Evolutionary conservation across 1,140 invertebrate genomes (phyloP).

Genomic region (Procambarus virginalis): DNA sequence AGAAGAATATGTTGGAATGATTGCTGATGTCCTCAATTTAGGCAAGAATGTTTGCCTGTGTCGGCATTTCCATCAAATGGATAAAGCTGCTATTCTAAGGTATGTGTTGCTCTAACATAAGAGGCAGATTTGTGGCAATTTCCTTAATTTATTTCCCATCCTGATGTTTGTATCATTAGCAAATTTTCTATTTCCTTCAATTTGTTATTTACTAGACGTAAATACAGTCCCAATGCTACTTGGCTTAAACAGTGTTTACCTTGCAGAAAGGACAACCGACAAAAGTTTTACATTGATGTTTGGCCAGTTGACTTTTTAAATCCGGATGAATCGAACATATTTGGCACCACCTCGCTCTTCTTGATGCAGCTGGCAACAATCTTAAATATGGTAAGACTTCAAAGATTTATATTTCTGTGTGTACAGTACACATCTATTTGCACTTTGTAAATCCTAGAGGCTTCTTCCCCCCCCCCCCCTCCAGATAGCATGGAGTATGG

Average conservation of each 20-base stretch:
- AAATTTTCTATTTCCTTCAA: too few relatives aligned
- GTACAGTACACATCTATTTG: too few relatives aligned
- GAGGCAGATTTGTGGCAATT: too few relatives aligned
- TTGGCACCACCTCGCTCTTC: constrained; percentile 92
- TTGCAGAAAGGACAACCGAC: constrained; percentile 73
- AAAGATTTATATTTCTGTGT: background rate
- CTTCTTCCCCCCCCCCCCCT: too few relatives aligned
- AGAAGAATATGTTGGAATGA: constrained; percentile 90
- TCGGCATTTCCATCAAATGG: constrained; percentile 89
- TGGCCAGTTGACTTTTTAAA: constrained; percentile 95
- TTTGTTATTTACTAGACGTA: too few relatives aligned
- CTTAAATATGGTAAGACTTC: constrained; percentile 86
- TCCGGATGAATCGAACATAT: constrained; percentile 82
- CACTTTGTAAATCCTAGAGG: too few relatives aligned
- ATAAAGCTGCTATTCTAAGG: constrained; percentile 75
- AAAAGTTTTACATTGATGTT: constrained; percentile 90
- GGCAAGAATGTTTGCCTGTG: constrained; percentile 96
- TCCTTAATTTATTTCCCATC: too few relatives aligned
- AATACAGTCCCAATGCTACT: too few relatives aligned
- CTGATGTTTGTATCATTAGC: too few relatives aligned
- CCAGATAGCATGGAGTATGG: too few relatives aligned
- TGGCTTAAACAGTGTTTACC: background rate
- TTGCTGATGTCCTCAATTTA: constrained; percentile 90
- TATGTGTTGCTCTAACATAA: background rate
- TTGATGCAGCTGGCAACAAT: constrained; percentile 98